These are phyloP conservation scores for Drosophila multiciliata DNA, from an alignment of 2,888 invertebrate genomes.

Conservation along the genomic window DNA sequence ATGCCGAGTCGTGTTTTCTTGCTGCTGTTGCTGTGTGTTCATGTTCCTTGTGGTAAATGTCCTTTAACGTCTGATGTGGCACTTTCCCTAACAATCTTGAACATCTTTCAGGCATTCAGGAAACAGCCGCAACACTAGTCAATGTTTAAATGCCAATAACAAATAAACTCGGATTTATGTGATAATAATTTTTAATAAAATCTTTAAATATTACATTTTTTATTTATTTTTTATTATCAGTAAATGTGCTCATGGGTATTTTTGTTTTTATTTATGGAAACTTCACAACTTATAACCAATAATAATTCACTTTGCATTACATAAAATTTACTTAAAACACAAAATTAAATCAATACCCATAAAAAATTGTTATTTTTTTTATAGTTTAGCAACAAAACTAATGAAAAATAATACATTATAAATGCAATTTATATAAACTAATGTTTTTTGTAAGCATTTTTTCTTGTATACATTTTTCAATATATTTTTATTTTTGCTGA, in stretches of 20 bases:
- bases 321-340: background rate
- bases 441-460: background rate
- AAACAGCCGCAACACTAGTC: constrained; percentile 32
- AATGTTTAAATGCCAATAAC: constrained; percentile 7
- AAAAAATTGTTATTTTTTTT: background rate
- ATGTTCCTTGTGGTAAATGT: constrained; percentile 46
- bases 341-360: background rate
- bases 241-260: background rate
- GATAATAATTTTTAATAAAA: background rate
- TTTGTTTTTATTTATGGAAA: background rate
- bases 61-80: constrained; percentile 49
- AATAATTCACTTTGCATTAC: background rate
- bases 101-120: constrained; percentile 23
- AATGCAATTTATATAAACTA: background rate
- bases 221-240: background rate
- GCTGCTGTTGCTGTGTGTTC: constrained; percentile 24
- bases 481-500: background rate
- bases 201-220: background rate
- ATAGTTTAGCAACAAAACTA: background rate
- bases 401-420: background rate
- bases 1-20: constrained; percentile 40
- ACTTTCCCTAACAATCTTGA: constrained; percentile 8
- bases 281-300: background rate
- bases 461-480: background rate
- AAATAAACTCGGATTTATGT: background rate